Percentiles rank a stretch among this genome's conserved stretches.
These are phyloP conservation scores for Peromyscus maniculatus DNA, from an alignment of 2,113 vertebrate species.

Conservation along the genomic window DNA sequence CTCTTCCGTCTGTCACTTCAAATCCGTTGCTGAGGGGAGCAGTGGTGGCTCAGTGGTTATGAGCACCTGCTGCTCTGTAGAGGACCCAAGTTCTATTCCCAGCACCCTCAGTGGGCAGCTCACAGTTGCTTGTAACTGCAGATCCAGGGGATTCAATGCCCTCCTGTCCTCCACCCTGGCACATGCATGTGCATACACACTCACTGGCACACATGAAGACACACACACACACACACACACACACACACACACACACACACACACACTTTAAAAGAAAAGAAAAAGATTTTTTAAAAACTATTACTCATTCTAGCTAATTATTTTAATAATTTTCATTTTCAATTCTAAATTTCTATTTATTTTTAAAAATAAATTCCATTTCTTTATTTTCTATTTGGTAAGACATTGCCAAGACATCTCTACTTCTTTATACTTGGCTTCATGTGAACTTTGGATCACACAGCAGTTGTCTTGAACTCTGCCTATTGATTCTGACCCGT, in stretches of 20 bases:
- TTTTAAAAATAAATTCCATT: background rate
- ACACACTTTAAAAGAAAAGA: background rate
- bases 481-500: background rate
- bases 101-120: background rate
- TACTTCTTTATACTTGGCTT: background rate
- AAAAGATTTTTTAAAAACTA: background rate
- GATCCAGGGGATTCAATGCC: background rate
- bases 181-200: background rate
- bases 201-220: background rate
- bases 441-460: background rate
- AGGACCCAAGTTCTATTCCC: background rate
- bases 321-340: background rate
- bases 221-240: background rate
- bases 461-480: background rate
- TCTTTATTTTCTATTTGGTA: background rate
- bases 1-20: background rate
- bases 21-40: background rate
- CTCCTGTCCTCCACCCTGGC: background rate
- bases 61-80: background rate
- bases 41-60: background rate
- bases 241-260: background rate
- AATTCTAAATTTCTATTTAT: background rate
- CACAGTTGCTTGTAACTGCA: too few relatives aligned
- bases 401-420: background rate
- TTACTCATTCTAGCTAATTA: background rate